Conservation (phyloP, 2,797 vertebrate species). For the Rhinogobio ventralis region DNA sequence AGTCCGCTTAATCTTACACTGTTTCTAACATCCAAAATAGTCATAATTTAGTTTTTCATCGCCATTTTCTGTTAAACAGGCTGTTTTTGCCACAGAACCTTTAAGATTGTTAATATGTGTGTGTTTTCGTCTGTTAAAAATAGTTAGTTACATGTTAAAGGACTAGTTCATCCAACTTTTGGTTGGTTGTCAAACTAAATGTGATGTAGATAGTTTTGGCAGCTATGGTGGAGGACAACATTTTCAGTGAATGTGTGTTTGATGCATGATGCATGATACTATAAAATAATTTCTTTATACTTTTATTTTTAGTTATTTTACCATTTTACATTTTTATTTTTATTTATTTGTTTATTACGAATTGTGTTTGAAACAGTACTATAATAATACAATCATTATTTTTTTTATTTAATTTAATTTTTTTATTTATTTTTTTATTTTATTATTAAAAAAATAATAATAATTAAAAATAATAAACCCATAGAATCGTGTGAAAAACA, state of each 20-base stretch:
- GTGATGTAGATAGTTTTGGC: background rate
- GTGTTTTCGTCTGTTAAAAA: background rate
- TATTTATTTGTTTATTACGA: too few species aligned
- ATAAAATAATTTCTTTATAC: background rate
- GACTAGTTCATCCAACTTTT: background rate
- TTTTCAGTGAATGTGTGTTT: background rate
- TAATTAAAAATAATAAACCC: too few species aligned
- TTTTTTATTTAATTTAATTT: background rate
- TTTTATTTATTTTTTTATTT: too few species aligned
- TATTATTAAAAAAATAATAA: too few species aligned
- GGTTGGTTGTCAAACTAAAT: background rate
- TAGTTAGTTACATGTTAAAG: background rate
- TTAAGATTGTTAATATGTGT: background rate
- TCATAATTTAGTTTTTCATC: background rate
- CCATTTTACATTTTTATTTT: too few species aligned
- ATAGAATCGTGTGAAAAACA: too few species aligned
- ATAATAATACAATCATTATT: too few species aligned
- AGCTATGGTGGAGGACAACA: background rate
- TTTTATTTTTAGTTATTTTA: background rate
- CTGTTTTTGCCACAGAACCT: background rate
- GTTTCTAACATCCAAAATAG: background rate
- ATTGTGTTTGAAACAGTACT: background rate
- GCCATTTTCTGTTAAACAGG: background rate
- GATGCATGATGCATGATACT: background rate
- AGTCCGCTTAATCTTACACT: background rate